Percentiles rank a stretch among this genome's conserved stretches.
phyloP scores from a whole-genome alignment of 2,113 vertebrate genomes.

The Corythoichthys intestinalis region DNA sequence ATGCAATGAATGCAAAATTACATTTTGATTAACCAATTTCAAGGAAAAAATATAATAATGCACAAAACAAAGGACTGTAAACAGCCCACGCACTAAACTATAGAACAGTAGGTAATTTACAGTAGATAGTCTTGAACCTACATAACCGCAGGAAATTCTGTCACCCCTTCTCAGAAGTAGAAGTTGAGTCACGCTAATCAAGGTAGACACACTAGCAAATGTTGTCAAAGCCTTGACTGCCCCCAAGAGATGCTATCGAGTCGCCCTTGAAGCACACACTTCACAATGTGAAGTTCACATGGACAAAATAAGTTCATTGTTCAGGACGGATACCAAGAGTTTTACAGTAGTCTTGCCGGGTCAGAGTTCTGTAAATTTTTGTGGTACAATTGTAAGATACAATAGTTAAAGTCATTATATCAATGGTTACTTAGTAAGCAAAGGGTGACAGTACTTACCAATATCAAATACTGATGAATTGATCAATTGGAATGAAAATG shows the following conservation, averaged over 20 bases:
- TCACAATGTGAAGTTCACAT: background rate
- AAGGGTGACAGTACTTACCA: background rate
- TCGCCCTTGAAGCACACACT: background rate
- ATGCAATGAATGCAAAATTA: too few relatives aligned
- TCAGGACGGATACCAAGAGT: background rate
- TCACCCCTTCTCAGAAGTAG: conserved; percentile 11
- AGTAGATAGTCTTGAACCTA: background rate
- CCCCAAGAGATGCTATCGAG: conserved; percentile 34
- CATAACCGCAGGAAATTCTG: background rate
- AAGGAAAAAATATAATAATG: too few relatives aligned
- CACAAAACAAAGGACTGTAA: too few relatives aligned
- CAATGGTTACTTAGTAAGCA: background rate
- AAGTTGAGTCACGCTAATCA: conserved; percentile 11
- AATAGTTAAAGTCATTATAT: background rate
- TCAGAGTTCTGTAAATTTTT: background rate
- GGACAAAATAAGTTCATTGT: background rate
- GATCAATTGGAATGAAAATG: too few relatives aligned
- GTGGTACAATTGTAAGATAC: background rate
- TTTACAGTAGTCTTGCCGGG: too few relatives aligned
- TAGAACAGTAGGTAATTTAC: too few relatives aligned
- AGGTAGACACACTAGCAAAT: conserved; percentile 44
- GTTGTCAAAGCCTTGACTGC: conserved; percentile 72
- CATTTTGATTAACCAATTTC: too few relatives aligned
- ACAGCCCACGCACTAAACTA: too few relatives aligned
- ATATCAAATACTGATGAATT: too few relatives aligned